Base-by-base conservation (phyloP, 1,140 invertebrate genomes). In the Drosophila mayri region DNA sequence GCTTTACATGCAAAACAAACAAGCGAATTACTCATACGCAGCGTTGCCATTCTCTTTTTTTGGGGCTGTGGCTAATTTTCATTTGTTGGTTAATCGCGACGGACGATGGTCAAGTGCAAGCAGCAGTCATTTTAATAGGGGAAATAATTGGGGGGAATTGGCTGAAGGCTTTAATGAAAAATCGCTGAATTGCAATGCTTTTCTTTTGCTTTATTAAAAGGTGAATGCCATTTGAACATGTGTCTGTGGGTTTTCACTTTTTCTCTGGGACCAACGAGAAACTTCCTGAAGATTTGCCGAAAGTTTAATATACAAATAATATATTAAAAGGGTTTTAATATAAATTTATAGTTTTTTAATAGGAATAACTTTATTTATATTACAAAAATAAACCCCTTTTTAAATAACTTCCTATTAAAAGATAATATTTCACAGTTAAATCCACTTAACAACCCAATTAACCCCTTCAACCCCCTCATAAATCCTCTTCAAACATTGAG, bases 21-120 rank as follows among this genome's bases (percentile, higher is more conserved):
- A 52, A 58, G 46, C 38, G 38, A 44, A 83, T 79, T 64, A 79
- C 79, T 77, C 84, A 87, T 88, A 88, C 84, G 84, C 80, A 61
- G 11, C 35, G 84, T 79, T 62, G 62, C 40, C 58, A 28, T 46
- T 28, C 37, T 60, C 68, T 16, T 30, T 30, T 20, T 38, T 38
- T 67, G 38, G 35, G 46, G 6, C 35, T 73, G 43, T 40, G 44
- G 52, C 4, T 28, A 25, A 18, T 43, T 63, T 30, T 62, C 30
- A 54, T 50, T 40, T 44, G 11, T 44, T 44, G 43, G 1, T 22
- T 44, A 22, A 44, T 14, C 18, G 6, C 41, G 4, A 22, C 32
- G 40, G 70, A 75, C 35, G 72, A 75, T 76, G 74, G 74, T 76
- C 74, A 76, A 76, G 73, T 67, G 49, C 73, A 64, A 41, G 32